Conservation (phyloP, 2,797 vertebrate species). For the Sebastes dallii region DNA sequence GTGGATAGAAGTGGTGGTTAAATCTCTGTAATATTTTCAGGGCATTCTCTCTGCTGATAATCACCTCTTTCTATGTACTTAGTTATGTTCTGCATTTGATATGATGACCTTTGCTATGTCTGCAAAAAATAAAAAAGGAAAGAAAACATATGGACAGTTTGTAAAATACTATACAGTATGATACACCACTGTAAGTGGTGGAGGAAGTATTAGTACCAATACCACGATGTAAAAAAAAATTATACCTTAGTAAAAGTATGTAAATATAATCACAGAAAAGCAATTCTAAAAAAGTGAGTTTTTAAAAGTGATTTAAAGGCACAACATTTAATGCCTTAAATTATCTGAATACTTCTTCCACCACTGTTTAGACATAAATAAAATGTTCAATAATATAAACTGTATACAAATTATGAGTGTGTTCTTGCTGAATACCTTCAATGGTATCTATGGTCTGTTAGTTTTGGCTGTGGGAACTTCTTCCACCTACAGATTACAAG, state of each 20-base stretch:
- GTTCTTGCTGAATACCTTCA: neutral
- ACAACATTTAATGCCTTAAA: neutral
- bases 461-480: neutral
- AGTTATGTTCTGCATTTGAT: too few relatives aligned
- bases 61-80: too few relatives aligned
- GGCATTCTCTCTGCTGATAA: conserved; percentile 84
- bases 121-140: too few relatives aligned
- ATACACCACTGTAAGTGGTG: neutral
- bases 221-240: neutral
- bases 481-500: neutral
- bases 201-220: neutral
- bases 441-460: neutral
- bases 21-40: conserved; percentile 90
- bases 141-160: neutral
- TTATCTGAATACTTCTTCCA: neutral
- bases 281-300: too few relatives aligned
- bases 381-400: neutral
- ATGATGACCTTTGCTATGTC: too few relatives aligned
- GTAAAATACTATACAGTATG: neutral
- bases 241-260: neutral
- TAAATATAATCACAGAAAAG: neutral
- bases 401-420: neutral
- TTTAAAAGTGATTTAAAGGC: too few relatives aligned
- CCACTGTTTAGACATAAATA: neutral
- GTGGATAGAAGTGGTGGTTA: neutral